Evolutionary conservation across 2,113 vertebrate species (phyloP), one percentile per base, ranked within the genome.

Genomic region (Terrapene triunguis): DNA sequence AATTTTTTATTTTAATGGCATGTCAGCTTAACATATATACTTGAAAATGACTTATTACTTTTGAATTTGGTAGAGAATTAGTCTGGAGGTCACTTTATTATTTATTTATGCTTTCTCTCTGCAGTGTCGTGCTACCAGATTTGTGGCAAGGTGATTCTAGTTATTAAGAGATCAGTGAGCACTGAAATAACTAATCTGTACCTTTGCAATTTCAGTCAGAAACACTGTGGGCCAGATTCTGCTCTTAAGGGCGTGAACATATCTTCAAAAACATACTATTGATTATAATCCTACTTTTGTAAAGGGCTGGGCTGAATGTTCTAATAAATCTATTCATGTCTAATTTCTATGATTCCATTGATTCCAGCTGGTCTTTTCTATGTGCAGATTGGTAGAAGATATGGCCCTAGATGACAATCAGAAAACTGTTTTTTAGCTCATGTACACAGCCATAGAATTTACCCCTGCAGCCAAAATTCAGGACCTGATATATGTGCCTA

Each of bases 1-100:
- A 97, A 97, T 97, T 85, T 98, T 98, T 98, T 87, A 98, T 97
- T 97, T 96, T 98, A 98, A 98, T 97, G 95, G 96, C 84, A 84
- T 97, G 89, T 92, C 97, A 93, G 80, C 93, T 94, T 97, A 97
- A 98, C 96, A 97, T 95, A 88, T 53, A 87, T 85, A 48, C 81
- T 85, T 93, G 80, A 90, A 97, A 96, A 97, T 97, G 89, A 93
- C 88, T 95, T 80, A 80, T 12, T 93, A 78, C 25, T 25, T 86
- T 96, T 96, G 87, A 97, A 95, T 47, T 92, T 83, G 57, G 88
- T 53, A 89, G 54, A 13, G 6, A 96, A 88, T 97, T 92, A 94
- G 55, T 72, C 65, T 88, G 17, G 44, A 59, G 86, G 92, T 94
- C 42, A 94, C 82, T 96, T 95, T 80, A 94, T 97, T 95, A 95